Evolutionary conservation across 1,140 invertebrate genomes (phyloP).

Genomic region (Pseudomyrmex pallidus): DNA sequence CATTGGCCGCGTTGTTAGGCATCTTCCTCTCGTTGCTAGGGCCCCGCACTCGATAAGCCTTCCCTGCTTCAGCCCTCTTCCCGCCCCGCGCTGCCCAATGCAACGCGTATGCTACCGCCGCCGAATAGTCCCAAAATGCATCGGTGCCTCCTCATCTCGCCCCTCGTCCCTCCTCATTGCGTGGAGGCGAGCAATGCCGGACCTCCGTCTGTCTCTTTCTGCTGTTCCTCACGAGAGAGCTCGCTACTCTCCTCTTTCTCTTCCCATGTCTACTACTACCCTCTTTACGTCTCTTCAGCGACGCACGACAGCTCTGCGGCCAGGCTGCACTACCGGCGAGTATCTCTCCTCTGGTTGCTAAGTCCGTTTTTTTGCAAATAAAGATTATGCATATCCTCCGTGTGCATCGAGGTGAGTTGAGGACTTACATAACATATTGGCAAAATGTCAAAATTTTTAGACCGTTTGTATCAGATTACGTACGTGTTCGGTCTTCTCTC

Average conservation of each 20-base stretch:
- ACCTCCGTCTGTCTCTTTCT: slow-evolving; percentile 23
- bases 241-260: slow-evolving; percentile 35
- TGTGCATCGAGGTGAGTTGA: slow-evolving; percentile 12
- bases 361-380: slow-evolving; percentile 78
- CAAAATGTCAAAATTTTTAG: not conserved
- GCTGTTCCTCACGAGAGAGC: no score
- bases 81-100: not conserved
- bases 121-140: slow-evolving; percentile 84
- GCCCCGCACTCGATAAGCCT: slow-evolving; percentile 72
- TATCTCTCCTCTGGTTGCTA: slow-evolving; percentile 81
- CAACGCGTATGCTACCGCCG: slow-evolving; percentile 55
- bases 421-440: not conserved
- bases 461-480: no score
- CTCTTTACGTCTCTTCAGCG: slow-evolving; percentile 48
- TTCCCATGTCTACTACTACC: slow-evolving; percentile 61
- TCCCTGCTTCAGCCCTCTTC: slow-evolving; percentile 49
- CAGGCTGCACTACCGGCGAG: slow-evolving; percentile 24
- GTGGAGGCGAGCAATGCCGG: slow-evolving; percentile 59
- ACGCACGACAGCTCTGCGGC: slow-evolving; percentile 37
- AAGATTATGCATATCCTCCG: slow-evolving; percentile 24
- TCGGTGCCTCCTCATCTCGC: slow-evolving; percentile 71
- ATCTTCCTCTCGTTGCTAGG: slow-evolving; percentile 84
- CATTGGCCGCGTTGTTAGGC: slow-evolving; percentile 79
- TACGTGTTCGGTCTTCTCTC: no score
- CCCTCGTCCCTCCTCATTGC: slow-evolving; percentile 67